Conservation (phyloP, 2,113 vertebrate species). For the Oncorhynchus gorbuscha region DNA sequence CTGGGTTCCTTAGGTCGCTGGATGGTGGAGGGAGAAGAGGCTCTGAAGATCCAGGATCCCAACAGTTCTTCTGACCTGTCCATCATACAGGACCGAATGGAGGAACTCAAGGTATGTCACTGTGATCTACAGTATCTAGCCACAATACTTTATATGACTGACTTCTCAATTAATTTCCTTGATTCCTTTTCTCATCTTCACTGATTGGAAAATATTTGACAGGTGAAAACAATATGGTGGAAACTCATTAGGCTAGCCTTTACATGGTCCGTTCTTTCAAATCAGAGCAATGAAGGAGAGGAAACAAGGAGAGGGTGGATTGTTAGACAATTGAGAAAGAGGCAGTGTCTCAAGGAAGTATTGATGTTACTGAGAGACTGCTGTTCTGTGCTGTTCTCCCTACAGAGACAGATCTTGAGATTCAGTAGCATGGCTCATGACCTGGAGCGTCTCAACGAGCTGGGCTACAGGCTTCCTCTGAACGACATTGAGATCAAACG, state of each 20-base stretch:
- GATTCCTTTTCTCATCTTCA: conserved; percentile 9
- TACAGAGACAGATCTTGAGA: conserved; percentile 88
- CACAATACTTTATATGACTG: neutral
- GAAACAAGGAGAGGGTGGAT: conserved; percentile 83
- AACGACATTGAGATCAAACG: conserved; percentile 93
- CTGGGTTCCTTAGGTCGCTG: conserved; percentile 80
- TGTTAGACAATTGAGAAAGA: neutral
- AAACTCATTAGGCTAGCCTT: too few species aligned
- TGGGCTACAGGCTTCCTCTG: conserved; percentile 90
- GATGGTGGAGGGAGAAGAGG: conserved; percentile 83
- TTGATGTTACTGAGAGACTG: too few species aligned
- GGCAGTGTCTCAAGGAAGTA: too few species aligned
- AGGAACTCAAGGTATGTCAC: conserved; percentile 85
- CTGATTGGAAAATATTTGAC: too few species aligned
- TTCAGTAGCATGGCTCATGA: conserved; percentile 91
- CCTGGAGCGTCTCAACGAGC: conserved; percentile 90
- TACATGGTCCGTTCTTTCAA: too few species aligned
- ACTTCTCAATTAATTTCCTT: conserved; percentile 70
- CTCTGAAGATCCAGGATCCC: conserved; percentile 84
- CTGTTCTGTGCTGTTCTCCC: conserved; percentile 20
- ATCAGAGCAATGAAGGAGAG: conserved; percentile 67
- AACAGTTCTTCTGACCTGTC: conserved; percentile 82
- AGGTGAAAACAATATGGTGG: too few species aligned
- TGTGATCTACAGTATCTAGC: too few species aligned
- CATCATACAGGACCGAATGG: conserved; percentile 86